Percentiles rank a stretch among this genome's conserved stretches.
phyloP scores from a whole-genome alignment of 2,113 vertebrate genomes.

The Stercorarius parasiticus region DNA sequence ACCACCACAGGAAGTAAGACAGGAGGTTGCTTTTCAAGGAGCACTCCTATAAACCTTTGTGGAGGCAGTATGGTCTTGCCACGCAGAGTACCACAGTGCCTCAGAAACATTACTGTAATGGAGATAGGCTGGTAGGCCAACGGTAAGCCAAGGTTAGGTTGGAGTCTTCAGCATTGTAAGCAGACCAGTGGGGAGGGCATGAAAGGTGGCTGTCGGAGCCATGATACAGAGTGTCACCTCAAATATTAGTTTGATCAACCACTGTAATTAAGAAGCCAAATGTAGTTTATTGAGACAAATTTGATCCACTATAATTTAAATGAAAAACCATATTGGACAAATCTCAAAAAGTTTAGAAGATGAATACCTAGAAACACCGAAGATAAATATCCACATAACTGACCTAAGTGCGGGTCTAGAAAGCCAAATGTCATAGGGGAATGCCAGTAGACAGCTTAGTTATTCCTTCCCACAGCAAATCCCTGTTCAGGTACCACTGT shows the following conservation, averaged over 20 bases:
- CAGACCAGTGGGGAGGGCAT: background rate
- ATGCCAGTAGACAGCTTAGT: background rate
- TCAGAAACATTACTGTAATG: fast-evolving
- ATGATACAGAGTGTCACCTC: no score
- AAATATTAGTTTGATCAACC: background rate
- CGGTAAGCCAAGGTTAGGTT: background rate
- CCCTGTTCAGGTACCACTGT: background rate
- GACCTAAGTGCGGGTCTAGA: background rate
- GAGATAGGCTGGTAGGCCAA: background rate
- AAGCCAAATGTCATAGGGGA: background rate
- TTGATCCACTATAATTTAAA: background rate
- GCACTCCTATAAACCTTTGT: background rate
- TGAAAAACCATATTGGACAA: background rate
- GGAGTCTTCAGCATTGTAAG: background rate
- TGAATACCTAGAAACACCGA: background rate
- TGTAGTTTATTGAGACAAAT: background rate
- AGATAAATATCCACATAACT: background rate
- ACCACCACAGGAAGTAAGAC: background rate
- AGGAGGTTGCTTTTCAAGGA: background rate
- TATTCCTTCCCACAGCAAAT: background rate
- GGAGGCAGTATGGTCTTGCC: background rate
- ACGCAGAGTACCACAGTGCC: background rate
- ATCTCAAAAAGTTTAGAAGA: background rate
- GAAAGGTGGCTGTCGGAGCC: background rate
- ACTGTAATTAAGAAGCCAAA: background rate